Evolutionary conservation across 2,797 vertebrate species (phyloP), one percentile per base, ranked within the genome.

Genomic region (Lithobates pipiens): DNA sequence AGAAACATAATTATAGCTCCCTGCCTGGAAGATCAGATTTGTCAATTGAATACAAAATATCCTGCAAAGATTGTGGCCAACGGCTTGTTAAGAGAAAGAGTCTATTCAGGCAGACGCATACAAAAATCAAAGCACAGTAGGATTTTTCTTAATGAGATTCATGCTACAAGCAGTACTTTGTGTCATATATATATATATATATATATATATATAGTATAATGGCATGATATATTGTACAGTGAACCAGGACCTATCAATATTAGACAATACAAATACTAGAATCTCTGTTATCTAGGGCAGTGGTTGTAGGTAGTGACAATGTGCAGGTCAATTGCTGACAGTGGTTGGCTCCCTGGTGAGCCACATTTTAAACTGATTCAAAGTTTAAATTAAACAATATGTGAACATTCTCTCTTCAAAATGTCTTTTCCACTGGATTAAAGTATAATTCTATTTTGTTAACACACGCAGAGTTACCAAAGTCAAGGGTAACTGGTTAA

Each of bases 141-240:
- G 80, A 42, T 63, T 74, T 63, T 63, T 82, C 50, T 71, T 65
- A 65, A 81, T 81, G 46, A 63, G 79, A 73, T 81, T 73, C 50
- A 73, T 42, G 54, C 50, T 81, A 72, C 32, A 73, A 81, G 79
- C 79, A 81, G 21, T 5, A n/a, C 69, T 27, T 57, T 42, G 46
- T 73, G 34, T n/a, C 34, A 81, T 23, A 73, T 73, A n/a, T 21
- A 27, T 73, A n/a, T 21, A 27, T 73, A n/a, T 21, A 27, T 73
- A n/a, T 21, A 27, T 73, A n/a, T 21, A 27, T n/a, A n/a, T 73
- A n/a, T 21, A 27, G n/a, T 61, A 61, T 27, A 81, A 21, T 9
- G 25, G 11, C 27, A 23, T 13, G 34, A 18, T 13, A 54, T 25
- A 34, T 2, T 25, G 61, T 5, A 65, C 54, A 57, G n/a, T 25